Conservation (phyloP, 2,888 invertebrate genomes). For the Lasioglossum lativentre region DNA sequence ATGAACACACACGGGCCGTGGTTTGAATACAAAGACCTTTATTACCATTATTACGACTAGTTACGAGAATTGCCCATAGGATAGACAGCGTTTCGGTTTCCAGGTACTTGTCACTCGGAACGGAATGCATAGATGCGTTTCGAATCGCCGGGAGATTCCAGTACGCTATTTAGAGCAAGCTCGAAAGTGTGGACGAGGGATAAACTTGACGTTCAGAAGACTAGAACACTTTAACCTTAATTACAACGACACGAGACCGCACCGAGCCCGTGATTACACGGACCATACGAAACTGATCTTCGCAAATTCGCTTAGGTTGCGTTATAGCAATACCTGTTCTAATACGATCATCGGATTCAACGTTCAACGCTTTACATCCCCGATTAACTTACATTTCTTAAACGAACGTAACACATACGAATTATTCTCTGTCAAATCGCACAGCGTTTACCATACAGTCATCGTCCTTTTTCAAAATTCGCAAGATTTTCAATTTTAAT, state of each 20-base stretch:
- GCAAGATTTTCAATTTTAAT: not conserved
- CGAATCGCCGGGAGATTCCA: conserved; percentile 64
- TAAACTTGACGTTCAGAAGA: conserved; percentile 54
- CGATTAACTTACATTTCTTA: conserved; percentile 8
- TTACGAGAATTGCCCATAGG: conserved; percentile 48
- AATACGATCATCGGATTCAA: conserved; percentile 8
- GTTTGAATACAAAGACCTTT: conserved; percentile 40
- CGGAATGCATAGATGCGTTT: conserved; percentile 68
- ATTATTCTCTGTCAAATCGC: not conserved
- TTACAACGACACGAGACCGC: conserved; percentile 40
- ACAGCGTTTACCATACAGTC: not conserved
- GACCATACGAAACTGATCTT: conserved; percentile 31
- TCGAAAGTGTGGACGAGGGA: conserved; percentile 60
- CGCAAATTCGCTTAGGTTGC: conserved; percentile 11
- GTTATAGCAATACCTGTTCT: not conserved
- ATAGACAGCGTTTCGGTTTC: conserved; percentile 63
- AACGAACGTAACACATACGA: conserved; percentile 9
- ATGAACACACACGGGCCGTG: conserved; percentile 16
- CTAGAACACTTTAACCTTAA: conserved; percentile 51
- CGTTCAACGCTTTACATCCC: conserved; percentile 13
- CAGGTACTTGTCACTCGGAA: conserved; percentile 70
- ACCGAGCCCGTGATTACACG: conserved; percentile 21
- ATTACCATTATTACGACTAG: conserved; percentile 51
- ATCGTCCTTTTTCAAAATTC: not conserved
- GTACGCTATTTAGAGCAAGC: conserved; percentile 68